Conservation (phyloP, 2,888 invertebrate genomes). For the Lysandra bellargus region DNA sequence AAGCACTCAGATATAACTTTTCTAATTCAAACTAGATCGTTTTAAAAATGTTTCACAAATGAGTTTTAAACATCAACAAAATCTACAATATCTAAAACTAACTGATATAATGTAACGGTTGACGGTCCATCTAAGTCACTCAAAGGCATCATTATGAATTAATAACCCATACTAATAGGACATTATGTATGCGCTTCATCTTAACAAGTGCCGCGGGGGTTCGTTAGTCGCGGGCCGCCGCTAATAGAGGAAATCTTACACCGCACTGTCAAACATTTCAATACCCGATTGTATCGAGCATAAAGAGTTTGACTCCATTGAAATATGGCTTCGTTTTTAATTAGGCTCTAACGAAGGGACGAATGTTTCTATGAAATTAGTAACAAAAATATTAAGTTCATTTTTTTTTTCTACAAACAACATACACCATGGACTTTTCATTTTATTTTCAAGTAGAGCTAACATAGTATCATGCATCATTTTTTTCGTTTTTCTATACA, state of each 20-base stretch:
- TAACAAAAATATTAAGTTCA: neutral
- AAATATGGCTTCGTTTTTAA: neutral
- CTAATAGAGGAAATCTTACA: slow-evolving; percentile 17
- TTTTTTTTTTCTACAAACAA: too few species aligned
- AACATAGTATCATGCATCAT: too few species aligned
- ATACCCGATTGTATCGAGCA: neutral
- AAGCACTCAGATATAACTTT: neutral
- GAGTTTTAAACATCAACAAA: neutral
- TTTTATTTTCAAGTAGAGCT: too few species aligned
- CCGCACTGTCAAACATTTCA: slow-evolving; percentile 12
- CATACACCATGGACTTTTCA: too few species aligned
- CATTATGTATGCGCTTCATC: neutral
- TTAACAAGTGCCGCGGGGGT: neutral
- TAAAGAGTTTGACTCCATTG: slow-evolving; percentile 2
- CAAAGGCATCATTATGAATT: neutral
- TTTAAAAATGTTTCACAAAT: too few species aligned
- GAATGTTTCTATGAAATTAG: neutral
- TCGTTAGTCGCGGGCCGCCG: neutral
- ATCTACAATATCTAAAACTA: neutral
- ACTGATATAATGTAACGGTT: neutral
- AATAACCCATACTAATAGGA: neutral
- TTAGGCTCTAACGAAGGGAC: slow-evolving; percentile 4
- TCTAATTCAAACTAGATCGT: too few species aligned
- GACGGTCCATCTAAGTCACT: neutral
- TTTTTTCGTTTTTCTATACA: too few species aligned